Percentiles rank a stretch among this genome's conserved stretches.
phyloP scores from a whole-genome alignment of 2,113 vertebrate species.

The Eulemur macaco region DNA sequence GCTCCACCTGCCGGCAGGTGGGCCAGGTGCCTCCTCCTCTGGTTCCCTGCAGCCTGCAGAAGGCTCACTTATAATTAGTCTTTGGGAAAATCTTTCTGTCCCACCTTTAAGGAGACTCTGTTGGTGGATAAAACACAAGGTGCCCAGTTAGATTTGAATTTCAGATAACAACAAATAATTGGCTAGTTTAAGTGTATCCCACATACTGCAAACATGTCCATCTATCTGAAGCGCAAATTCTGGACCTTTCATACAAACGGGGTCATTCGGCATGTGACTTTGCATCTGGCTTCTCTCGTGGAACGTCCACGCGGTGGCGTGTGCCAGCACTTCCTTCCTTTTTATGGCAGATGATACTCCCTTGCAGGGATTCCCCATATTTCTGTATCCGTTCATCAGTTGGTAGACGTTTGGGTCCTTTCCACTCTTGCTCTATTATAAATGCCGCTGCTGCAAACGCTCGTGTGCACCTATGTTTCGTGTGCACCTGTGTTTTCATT shows the following conservation, averaged over 20 bases:
- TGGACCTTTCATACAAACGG: neutral
- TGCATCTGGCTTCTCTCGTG: neutral
- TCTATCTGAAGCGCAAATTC: neutral
- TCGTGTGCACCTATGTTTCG: rapidly evolving
- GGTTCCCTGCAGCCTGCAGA: too few species aligned
- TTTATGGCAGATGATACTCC: neutral
- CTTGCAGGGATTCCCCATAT: neutral
- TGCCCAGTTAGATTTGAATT: neutral
- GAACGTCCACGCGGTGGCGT: too few species aligned
- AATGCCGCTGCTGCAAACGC: neutral
- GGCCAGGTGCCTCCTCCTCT: neutral
- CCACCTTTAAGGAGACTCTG: neutral
- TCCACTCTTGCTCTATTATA: neutral
- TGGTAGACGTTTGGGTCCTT: neutral
- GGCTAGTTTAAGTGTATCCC: neutral
- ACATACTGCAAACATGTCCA: neutral
- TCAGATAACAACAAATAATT: neutral
- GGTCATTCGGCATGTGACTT: neutral
- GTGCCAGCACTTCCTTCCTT: neutral
- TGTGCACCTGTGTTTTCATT: neutral
- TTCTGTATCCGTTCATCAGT: neutral
- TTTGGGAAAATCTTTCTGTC: rapidly evolving
- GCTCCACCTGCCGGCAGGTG: rapidly evolving
- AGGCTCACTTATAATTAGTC: rapidly evolving
- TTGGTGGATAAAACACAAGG: neutral